Percentiles rank a stretch among this genome's conserved stretches.
These are phyloP conservation scores for Orthonevra nobilis DNA, from an alignment of 2,888 invertebrate species.

Conservation along the genomic window DNA sequence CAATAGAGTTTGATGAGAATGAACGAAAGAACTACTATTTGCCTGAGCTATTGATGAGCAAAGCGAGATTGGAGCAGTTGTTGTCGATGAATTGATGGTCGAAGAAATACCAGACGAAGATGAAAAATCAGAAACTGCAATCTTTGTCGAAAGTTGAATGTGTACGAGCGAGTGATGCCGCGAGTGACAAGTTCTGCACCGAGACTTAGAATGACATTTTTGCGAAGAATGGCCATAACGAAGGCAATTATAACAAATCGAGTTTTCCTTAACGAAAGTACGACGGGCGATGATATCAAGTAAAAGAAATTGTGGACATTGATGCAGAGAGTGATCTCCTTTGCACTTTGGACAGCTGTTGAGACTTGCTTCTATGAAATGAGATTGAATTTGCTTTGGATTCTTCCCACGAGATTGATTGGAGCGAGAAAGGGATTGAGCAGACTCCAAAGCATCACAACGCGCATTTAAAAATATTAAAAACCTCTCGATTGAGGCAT, in stretches of 20 bases:
- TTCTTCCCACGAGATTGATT: not conserved
- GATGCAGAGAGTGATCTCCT: slow-evolving; percentile 3
- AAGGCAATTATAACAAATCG: slow-evolving; percentile 15
- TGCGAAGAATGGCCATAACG: slow-evolving; percentile 1
- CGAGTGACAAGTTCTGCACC: slow-evolving; percentile 2
- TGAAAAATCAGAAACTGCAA: no score
- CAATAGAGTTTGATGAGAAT: not conserved
- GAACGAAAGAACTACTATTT: no score
- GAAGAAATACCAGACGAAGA: no score
- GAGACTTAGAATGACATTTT: slow-evolving; percentile 12
- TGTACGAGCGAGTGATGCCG: not conserved
- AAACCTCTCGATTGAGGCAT: not conserved
- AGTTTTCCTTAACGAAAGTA: slow-evolving; percentile 11
- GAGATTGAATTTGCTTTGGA: slow-evolving; percentile 1
- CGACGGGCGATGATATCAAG: not conserved
- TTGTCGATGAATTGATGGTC: no score
- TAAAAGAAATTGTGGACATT: not conserved
- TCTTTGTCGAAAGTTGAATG: no score
- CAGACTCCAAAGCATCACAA: not conserved
- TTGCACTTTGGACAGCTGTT: slow-evolving; percentile 13
- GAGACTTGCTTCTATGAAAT: not conserved
- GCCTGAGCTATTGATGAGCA: no score
- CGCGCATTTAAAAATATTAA: not conserved
- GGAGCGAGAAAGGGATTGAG: not conserved
- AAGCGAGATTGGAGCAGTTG: no score